Percentiles rank a stretch among this genome's conserved stretches.
Conservation (phyloP, 2,113 vertebrate genomes). For the Pterocles orientalis region DNA sequence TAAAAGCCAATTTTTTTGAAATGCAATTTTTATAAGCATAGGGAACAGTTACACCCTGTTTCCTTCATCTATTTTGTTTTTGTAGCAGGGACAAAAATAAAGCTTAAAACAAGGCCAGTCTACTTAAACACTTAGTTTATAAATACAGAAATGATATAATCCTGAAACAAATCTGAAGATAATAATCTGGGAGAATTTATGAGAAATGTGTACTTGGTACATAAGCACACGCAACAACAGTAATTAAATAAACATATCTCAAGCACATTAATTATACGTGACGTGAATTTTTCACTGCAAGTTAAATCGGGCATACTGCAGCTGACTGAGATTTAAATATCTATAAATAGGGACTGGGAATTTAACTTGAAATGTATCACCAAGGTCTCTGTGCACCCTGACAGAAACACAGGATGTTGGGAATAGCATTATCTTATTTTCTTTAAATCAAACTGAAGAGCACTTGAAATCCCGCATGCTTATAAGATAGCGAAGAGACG, state of each 20-base stretch:
- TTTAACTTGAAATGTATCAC: neutral
- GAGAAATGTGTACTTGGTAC: neutral
- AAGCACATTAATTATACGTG: neutral
- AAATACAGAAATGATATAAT: neutral
- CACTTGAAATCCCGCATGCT: neutral
- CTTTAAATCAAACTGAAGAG: neutral
- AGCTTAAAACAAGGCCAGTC: neutral
- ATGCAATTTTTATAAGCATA: neutral
- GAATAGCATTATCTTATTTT: neutral
- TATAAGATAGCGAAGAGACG: neutral
- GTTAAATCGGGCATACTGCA: neutral
- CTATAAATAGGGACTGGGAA: neutral
- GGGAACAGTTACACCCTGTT: neutral
- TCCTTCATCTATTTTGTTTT: neutral
- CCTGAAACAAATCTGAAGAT: neutral
- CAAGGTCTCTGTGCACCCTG: neutral
- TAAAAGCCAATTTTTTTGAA: neutral
- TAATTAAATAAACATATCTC: slow-evolving; percentile 48
- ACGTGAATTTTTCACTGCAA: slow-evolving; percentile 30
- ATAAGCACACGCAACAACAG: neutral
- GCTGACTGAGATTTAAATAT: neutral
- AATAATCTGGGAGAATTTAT: neutral
- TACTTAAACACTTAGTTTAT: neutral
- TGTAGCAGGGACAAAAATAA: neutral
- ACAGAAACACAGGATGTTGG: neutral